phyloP scores from a whole-genome alignment of 2,113 vertebrate species.

The Istiophorus platypterus region DNA sequence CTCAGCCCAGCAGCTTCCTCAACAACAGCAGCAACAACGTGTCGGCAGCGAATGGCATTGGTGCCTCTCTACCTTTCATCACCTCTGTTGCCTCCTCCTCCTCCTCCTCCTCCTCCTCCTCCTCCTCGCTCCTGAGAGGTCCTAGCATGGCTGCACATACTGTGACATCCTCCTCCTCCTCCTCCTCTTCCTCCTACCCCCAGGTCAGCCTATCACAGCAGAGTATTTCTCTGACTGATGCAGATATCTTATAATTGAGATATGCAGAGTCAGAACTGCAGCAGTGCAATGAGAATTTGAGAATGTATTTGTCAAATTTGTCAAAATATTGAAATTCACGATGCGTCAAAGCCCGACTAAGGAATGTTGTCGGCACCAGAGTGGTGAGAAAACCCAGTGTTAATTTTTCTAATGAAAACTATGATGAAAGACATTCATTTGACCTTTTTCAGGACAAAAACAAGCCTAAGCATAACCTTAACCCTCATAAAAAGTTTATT shows the following conservation, averaged over 20 bases:
- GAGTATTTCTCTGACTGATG: conserved; percentile 46
- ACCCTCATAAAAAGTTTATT: too few relatives aligned
- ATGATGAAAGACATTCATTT: too few relatives aligned
- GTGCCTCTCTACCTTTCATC: conserved; percentile 17
- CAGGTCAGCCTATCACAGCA: conserved; percentile 51
- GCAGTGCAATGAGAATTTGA: neutral
- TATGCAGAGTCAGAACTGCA: neutral
- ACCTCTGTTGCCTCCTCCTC: conserved; percentile 29
- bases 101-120: conserved; percentile 28
- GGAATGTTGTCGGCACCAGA: neutral
- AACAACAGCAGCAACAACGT: conserved; percentile 17
- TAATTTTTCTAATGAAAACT: too few relatives aligned
- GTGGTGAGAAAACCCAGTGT: too few relatives aligned
- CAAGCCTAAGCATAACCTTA: too few relatives aligned
- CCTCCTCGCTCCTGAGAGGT: conserved; percentile 34
- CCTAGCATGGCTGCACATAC: conserved; percentile 37
- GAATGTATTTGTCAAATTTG: neutral
- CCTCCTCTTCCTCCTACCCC: neutral
- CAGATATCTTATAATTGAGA: conserved; percentile 58
- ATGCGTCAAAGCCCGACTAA: neutral
- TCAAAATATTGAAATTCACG: neutral
- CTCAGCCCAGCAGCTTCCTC: conserved; percentile 48
- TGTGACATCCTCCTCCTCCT: conserved; percentile 40
- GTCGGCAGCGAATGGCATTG: neutral
- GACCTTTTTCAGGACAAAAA: too few relatives aligned